Evolutionary conservation across 2,797 vertebrate genomes (phyloP).

Genomic region (Peromyscus aztecus): DNA sequence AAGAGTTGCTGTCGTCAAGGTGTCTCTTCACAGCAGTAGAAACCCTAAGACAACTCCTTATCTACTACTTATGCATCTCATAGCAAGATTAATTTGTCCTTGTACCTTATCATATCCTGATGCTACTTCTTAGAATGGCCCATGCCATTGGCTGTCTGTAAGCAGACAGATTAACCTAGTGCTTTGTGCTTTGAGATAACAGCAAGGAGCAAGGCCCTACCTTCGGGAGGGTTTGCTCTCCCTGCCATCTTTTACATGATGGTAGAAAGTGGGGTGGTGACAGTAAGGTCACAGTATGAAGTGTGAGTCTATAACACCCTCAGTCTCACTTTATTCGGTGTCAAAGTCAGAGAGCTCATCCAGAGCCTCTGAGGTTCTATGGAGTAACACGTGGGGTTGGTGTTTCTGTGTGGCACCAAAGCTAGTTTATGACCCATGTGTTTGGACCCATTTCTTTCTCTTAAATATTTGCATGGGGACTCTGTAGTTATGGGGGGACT

Average conservation of each 20-base stretch:
- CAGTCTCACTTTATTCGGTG: neutral
- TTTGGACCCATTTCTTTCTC: neutral
- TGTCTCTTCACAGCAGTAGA: neutral
- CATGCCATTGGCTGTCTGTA: no score
- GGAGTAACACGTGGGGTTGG: neutral
- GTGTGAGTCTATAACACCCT: no score
- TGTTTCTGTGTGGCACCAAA: neutral
- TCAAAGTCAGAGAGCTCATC: neutral
- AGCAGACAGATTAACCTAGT: neutral
- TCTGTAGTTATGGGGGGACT: neutral
- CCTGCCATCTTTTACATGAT: neutral
- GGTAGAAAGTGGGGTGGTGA: neutral
- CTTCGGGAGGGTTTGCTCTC: neutral
- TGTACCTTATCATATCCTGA: neutral
- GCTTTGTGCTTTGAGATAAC: neutral
- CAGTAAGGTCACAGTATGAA: neutral
- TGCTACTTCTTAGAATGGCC: neutral
- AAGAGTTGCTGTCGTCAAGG: neutral
- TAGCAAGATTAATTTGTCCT: neutral
- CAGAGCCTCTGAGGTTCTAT: rapidly evolving
- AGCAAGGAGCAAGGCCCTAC: neutral
- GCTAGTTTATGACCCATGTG: neutral
- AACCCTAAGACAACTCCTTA: neutral
- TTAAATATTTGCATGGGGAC: neutral
- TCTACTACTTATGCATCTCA: neutral